A percentile compares a stretch with the other conserved stretches of the same genome.
These are phyloP conservation scores for Drosophila fungiperda DNA, from an alignment of 2,888 invertebrate genomes.

Conservation along the genomic window DNA sequence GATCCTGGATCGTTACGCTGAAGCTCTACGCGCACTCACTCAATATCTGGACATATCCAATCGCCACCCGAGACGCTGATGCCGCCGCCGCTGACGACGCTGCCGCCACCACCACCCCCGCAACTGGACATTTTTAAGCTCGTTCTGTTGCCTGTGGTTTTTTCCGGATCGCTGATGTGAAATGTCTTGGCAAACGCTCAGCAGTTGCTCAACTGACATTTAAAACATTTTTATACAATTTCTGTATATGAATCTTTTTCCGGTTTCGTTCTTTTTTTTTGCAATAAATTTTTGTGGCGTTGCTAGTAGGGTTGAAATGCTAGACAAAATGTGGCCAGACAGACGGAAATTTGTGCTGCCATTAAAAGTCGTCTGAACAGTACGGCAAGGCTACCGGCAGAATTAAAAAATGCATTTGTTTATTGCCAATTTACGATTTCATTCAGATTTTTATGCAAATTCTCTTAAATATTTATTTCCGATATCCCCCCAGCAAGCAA, in stretches of 20 bases:
- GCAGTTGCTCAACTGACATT: conserved; percentile 41
- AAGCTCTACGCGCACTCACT: conserved; percentile 84
- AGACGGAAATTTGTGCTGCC: conserved; percentile 23
- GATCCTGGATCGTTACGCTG: conserved; percentile 36
- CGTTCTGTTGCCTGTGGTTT: conserved; percentile 12
- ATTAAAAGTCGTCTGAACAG: conserved; percentile 8
- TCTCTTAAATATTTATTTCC: not conserved
- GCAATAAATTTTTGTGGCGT: conserved; percentile 48
- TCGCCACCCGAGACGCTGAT: conserved; percentile 70
- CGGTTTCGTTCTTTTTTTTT: conserved; percentile 52
- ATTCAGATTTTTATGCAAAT: not conserved
- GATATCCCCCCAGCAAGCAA: not conserved
- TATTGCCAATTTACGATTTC: conserved; percentile 6
- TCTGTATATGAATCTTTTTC: conserved; percentile 66
- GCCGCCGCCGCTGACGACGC: conserved; percentile 41
- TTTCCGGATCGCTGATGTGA: conserved; percentile 25
- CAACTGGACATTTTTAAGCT: conserved; percentile 57
- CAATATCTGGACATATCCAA: conserved; percentile 77
- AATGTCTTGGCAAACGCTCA: conserved; percentile 3
- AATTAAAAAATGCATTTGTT: conserved; percentile 24
- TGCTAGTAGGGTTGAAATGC: conserved; percentile 64
- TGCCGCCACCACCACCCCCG: conserved; percentile 49
- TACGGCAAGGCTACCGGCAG: conserved; percentile 33
- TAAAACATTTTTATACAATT: conserved; percentile 66
- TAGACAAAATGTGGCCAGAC: conserved; percentile 30